Conservation (phyloP, 1,140 invertebrate species). For the Saccostrea echinata region DNA sequence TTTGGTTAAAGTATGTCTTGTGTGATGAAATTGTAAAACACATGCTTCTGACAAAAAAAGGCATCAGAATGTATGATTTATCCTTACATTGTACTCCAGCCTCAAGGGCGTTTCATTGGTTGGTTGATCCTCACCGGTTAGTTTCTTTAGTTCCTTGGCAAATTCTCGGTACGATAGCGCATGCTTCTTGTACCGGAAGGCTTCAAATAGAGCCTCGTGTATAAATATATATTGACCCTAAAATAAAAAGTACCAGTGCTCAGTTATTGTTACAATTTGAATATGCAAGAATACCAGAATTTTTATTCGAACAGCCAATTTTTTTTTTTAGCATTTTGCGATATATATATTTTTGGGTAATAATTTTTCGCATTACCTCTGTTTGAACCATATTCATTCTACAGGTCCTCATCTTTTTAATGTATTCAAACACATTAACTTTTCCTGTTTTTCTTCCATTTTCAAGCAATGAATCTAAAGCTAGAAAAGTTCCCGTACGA, state of each 20-base stretch:
- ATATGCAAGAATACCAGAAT: neutral
- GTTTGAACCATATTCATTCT: slow-evolving; percentile 33
- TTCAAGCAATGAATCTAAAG: neutral
- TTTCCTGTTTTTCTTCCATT: slow-evolving; percentile 16
- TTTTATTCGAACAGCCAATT: neutral
- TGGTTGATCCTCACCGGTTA: neutral
- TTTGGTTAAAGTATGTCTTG: neutral
- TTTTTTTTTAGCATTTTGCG: neutral
- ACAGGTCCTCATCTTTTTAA: neutral
- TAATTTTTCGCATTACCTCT: neutral
- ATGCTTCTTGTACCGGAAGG: neutral
- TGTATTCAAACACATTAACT: slow-evolving; percentile 12
- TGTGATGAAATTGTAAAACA: too few species aligned
- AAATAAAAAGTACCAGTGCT: neutral
- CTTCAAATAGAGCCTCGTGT: neutral
- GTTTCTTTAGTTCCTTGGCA: neutral
- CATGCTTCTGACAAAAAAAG: neutral
- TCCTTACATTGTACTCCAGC: slow-evolving; percentile 2
- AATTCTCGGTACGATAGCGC: neutral
- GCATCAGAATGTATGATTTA: neutral
- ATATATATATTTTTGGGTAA: too few species aligned
- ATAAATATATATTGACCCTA: neutral
- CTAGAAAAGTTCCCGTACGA: neutral
- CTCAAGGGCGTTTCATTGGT: neutral
- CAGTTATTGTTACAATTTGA: neutral